Evolutionary conservation across 2,113 vertebrate genomes (phyloP).

Genomic region (Toxostoma redivivum): DNA sequence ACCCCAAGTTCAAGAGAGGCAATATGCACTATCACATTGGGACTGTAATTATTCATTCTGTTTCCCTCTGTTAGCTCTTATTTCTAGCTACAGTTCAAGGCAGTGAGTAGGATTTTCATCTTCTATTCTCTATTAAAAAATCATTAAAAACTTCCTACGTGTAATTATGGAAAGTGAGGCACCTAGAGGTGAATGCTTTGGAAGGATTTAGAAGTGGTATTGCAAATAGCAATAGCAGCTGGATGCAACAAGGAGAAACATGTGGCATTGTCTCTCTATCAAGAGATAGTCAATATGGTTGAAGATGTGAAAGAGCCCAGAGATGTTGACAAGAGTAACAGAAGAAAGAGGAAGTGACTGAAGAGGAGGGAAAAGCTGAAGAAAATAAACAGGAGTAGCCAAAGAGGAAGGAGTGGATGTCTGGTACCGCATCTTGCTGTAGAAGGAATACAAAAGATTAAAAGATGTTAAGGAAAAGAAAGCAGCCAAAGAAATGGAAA

Average conservation of each 20-base stretch:
- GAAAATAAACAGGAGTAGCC: not conserved
- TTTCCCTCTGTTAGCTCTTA: not conserved
- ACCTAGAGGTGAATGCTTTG: not conserved
- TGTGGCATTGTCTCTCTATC: not conserved
- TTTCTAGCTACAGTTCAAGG: not conserved
- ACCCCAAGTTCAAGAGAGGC: not conserved
- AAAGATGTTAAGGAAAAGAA: not conserved
- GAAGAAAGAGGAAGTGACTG: not conserved
- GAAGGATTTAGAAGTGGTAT: not conserved
- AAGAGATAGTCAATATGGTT: not conserved
- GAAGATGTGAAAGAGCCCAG: not conserved
- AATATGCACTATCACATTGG: not conserved
- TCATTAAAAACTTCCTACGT: not conserved
- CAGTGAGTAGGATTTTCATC: not conserved
- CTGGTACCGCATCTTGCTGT: not conserved
- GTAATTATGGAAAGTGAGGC: not conserved
- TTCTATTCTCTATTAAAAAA: not conserved
- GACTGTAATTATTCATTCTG: conserved; percentile 16
- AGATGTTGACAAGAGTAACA: not conserved
- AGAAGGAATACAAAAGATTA: not conserved
- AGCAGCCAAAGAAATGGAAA: not conserved
- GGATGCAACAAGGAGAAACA: not conserved
- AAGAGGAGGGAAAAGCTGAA: not conserved
- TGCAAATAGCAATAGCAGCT: not conserved
- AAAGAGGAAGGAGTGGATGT: not conserved